Evolutionary conservation across 2,113 vertebrate genomes (phyloP).

Genomic region (Excalfactoria chinensis): DNA sequence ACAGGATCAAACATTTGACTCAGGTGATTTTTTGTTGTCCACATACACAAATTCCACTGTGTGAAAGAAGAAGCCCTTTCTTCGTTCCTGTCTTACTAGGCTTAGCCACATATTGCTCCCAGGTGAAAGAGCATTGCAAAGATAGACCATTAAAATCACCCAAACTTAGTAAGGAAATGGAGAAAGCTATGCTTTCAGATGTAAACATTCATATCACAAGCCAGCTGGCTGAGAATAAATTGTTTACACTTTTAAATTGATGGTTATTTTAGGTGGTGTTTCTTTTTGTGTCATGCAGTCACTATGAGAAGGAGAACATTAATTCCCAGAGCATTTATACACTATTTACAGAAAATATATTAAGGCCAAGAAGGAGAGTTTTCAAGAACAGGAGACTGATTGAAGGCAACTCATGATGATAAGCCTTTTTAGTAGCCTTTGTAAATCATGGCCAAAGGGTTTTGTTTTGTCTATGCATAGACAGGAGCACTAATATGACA

Average conservation of each 20-base stretch:
- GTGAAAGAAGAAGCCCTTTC: too few relatives aligned
- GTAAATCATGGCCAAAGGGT: background rate
- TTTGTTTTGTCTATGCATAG: background rate
- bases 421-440: background rate
- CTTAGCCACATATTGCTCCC: background rate
- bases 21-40: background rate
- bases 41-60: background rate
- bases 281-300: background rate
- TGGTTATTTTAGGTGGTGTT: slow-evolving; percentile 5
- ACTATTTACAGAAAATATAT: background rate
- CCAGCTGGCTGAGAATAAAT: background rate
- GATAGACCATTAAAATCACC: background rate
- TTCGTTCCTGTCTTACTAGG: background rate
- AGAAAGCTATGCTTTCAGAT: background rate
- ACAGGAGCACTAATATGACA: background rate
- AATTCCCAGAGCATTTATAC: background rate
- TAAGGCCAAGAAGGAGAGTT: background rate
- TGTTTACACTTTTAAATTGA: background rate
- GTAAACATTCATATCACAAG: background rate
- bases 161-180: background rate
- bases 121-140: slow-evolving; percentile 27
- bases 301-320: background rate
- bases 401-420: background rate
- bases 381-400: background rate
- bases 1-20: background rate